These are phyloP conservation scores for Anarsia innoxiella DNA, from an alignment of 2,888 invertebrate species.

Conservation along the genomic window DNA sequence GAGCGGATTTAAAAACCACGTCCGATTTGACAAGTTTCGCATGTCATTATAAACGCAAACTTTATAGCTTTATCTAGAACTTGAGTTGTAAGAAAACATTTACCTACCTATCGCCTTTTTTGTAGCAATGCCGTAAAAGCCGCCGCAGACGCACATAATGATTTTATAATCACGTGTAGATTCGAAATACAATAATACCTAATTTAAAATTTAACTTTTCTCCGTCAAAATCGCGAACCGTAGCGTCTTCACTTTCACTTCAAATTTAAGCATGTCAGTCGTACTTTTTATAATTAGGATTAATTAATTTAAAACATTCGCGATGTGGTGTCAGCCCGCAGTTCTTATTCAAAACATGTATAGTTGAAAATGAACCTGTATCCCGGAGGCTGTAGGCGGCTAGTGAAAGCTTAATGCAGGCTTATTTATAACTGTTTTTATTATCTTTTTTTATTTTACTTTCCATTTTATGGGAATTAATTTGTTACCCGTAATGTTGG, in stretches of 20 bases:
- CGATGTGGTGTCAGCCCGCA: conserved; percentile 22
- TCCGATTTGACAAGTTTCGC: background rate
- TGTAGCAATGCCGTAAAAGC: too few species aligned
- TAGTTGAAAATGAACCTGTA: conserved; percentile 27
- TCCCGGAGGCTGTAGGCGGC: conserved; percentile 39
- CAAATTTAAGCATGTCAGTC: conserved; percentile 60
- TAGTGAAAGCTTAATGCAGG: conserved; percentile 53
- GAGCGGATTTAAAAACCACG: background rate
- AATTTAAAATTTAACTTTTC: too few species aligned
- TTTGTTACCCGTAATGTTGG: too few species aligned
- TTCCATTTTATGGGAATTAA: conserved; percentile 38
- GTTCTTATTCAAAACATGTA: conserved; percentile 22
- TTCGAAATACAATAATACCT: too few species aligned
- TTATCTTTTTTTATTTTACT: conserved; percentile 45
- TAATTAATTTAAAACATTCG: conserved; percentile 56
- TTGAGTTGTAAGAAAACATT: too few species aligned
- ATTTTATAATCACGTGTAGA: too few species aligned
- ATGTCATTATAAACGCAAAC: background rate
- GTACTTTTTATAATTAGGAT: conserved; percentile 51
- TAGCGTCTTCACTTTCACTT: conserved; percentile 67
- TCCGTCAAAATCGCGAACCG: conserved; percentile 60
- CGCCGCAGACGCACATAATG: too few species aligned
- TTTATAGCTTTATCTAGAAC: too few species aligned
- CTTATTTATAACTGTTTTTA: conserved; percentile 40
- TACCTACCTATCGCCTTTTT: too few species aligned